Percentiles rank a stretch among this genome's conserved stretches.
phyloP scores from a whole-genome alignment of 2,113 vertebrate genomes.

The Ia io region DNA sequence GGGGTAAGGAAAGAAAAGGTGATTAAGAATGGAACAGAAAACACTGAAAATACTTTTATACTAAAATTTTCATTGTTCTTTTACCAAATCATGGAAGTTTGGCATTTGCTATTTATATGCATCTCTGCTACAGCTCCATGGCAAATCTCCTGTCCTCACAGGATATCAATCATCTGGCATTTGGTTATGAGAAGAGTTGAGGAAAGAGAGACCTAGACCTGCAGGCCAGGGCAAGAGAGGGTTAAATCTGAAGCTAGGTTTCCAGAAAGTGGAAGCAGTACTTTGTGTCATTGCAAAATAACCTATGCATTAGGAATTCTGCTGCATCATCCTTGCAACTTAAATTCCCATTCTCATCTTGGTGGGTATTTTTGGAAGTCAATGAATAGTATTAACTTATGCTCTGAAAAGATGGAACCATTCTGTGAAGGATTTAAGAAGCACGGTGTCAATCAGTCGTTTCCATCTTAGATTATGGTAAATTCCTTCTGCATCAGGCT shows the following conservation, averaged over 20 bases:
- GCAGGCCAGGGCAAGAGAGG: background rate
- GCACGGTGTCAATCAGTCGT: background rate
- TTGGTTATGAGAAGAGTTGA: background rate
- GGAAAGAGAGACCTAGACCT: background rate
- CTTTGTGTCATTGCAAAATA: conserved; percentile 54
- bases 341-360: conserved; percentile 65
- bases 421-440: conserved; percentile 39
- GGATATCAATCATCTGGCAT: background rate
- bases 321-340: conserved; percentile 58
- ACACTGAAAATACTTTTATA: background rate
- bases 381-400: conserved; percentile 44
- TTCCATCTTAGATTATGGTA: conserved; percentile 17
- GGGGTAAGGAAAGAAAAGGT: background rate
- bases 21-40: background rate
- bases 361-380: conserved; percentile 62
- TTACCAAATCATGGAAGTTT: background rate
- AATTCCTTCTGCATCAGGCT: conserved; percentile 16
- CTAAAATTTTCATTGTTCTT: background rate
- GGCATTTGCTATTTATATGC: background rate
- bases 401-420: background rate
- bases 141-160: background rate
- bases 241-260: conserved; percentile 46
- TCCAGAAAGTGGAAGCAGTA: background rate
- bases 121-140: background rate
- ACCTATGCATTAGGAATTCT: conserved; percentile 53